Base-by-base conservation (phyloP, 2,888 invertebrate species). In the Brachypalpus laphriformis region DNA sequence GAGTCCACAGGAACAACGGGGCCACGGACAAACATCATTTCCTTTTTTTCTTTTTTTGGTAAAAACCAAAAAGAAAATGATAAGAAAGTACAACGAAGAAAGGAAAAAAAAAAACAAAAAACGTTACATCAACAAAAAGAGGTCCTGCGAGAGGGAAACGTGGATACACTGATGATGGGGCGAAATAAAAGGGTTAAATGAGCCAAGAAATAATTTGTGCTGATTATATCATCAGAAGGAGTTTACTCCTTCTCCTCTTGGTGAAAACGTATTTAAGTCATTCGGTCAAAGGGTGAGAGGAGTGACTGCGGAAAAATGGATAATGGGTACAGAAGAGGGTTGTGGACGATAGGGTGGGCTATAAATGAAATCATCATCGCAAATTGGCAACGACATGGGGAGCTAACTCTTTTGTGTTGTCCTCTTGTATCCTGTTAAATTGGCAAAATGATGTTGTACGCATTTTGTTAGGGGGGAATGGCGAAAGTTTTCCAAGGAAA, bases 161-260 rank as follows among this genome's bases (percentile, higher is more conserved):
- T 68, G 37, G 42, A 56, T 56, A 47, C 65, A 25, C 75, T 70
- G 80, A 80, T 80, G 85, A 80, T 75, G 71, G 71, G 71, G 16
- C 71, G 25, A 75, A 81, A 81, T 85, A 86, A 86, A 86, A 77
- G 86, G 86, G 82, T 86, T 86, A 82, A 86, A 86, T 86, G 86
- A 86, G 86, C 71, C 76, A 86, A 86, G 75, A 86, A 86, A 86
- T 86, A 86, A 86, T 86, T 86, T 86, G 70, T 86, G 72, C 82
- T 86, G 86, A 86, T 86, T 86, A 86, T 86, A 81, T 81, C 81
- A 81, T 70, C 80, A 54, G 42, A 37, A 70, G 11, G 34, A 51
- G 71, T 40, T 34, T 40, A 11, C 40, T 56, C 54, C 25, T 45
- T 25, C 34, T 51, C 42, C 57, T 22, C 14, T 25, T 14, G 22